Base-by-base conservation (phyloP, 2,888 invertebrate species). In the Thalpophila matura region DNA sequence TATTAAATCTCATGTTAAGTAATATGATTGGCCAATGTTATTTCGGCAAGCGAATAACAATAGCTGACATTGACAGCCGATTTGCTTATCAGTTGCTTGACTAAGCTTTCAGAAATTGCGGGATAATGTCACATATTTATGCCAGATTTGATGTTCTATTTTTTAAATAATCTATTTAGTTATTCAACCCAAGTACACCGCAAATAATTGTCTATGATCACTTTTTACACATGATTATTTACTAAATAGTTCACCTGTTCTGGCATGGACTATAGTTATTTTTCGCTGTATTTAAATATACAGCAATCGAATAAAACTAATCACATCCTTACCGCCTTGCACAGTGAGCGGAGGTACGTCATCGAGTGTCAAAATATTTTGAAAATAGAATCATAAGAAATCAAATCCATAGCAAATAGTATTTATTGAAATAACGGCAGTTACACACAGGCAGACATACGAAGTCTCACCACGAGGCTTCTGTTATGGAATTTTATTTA, bases 251-350 rank as follows among this genome's bases (percentile, higher is more conserved):
- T 63, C 50, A 62, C 29, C 37, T 43, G 33, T 64, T 6, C 31
- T 47, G 47, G 47, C 24, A 43, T 31, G 16, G 26, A 71, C 35
- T 18, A 7, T n/a, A 12, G n/a, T 7, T 20, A 26, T 20, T 26
- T 16, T 5, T 42, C 0, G 14, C 16, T 16, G 31, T 7, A 29
- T 14, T 38, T 22, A 62, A 20, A n/a, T 10, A 29, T 12, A 29
- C 5, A 58, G n/a, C 14, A 12, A 20, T 7, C 12, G 14, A 61
- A 45, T 27, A 37, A 71, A 46, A 64, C 10, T 43, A 69, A 66
- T 70, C 63, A 70, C 47, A 63, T 24, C 40, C 35, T 22, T 51
- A 5, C 37, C 4, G n/a, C 24, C 38, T 64, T 62, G 53, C 22
- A 63, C 42, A 57, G 35, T 37, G 46, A 51, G 46, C 65, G 18